These are phyloP conservation scores for Psittacula derbiana DNA, from an alignment of 2,797 vertebrate species.

Conservation along the genomic window DNA sequence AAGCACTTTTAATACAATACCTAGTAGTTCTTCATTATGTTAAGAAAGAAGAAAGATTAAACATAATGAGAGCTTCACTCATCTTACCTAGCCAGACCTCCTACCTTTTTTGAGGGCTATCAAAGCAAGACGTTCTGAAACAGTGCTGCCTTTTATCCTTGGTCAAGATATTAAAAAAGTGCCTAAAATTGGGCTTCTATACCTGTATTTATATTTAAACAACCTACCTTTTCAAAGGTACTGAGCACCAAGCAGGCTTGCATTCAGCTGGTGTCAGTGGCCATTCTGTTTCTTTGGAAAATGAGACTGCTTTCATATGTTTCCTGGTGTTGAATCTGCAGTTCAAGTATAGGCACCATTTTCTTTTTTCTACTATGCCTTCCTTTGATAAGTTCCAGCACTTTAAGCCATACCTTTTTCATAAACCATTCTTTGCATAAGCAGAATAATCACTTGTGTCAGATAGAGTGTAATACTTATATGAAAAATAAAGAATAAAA, in stretches of 20 bases:
- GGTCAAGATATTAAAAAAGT: conserved; percentile 35
- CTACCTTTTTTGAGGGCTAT: conserved; percentile 56
- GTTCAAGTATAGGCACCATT: not conserved
- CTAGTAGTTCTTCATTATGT: conserved; percentile 50
- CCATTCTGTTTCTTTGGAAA: conserved; percentile 36
- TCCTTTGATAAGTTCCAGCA: conserved; percentile 10
- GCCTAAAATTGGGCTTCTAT: conserved; percentile 41
- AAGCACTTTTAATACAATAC: conserved; percentile 42
- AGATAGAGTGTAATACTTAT: not conserved
- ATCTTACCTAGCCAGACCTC: conserved; percentile 55
- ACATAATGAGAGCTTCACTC: conserved; percentile 49
- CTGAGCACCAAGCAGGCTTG: conserved; percentile 2
- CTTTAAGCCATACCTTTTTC: not conserved
- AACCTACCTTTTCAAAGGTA: conserved; percentile 36
- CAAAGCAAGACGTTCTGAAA: conserved; percentile 53
- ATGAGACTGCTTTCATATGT: conserved; percentile 11
- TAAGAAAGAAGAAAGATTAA: conserved; percentile 60
- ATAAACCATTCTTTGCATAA: not conserved
- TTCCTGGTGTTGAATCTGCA: conserved; percentile 21
- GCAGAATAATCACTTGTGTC: not conserved
- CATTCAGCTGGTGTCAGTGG: conserved; percentile 17
- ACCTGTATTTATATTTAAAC: conserved; percentile 54
- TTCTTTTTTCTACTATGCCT: not conserved
- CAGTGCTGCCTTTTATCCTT: conserved; percentile 43
- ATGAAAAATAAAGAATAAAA: not conserved